phyloP scores from a whole-genome alignment of 1,140 invertebrate genomes.

The Melitaea cinxia region DNA sequence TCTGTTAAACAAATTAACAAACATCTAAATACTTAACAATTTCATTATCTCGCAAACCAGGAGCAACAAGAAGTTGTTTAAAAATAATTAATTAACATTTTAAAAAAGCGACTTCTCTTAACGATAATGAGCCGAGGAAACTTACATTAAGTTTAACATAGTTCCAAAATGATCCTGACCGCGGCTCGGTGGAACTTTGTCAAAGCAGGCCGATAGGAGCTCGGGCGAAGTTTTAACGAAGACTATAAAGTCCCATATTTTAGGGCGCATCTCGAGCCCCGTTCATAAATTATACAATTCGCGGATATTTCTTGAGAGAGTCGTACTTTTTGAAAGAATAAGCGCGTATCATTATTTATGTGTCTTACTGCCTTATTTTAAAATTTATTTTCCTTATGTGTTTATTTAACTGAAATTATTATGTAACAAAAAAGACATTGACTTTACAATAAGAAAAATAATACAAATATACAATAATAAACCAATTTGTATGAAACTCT shows the following conservation, averaged over 20 bases:
- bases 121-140: neutral
- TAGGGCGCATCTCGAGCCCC: neutral
- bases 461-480: too few relatives aligned
- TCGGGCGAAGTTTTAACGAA: constrained; percentile 6
- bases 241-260: constrained; percentile 4
- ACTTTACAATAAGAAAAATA: too few relatives aligned
- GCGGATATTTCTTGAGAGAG: too few relatives aligned
- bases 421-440: too few relatives aligned
- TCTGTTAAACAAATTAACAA: too few relatives aligned
- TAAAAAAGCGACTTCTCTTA: neutral
- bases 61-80: neutral
- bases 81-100: constrained; percentile 2
- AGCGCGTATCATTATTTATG: too few relatives aligned
- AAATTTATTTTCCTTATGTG: too few relatives aligned
- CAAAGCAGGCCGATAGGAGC: constrained; percentile 7
- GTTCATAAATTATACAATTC: neutral
- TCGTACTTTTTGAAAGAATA: too few relatives aligned
- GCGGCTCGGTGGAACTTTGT: constrained; percentile 4
- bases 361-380: too few relatives aligned
- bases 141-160: constrained; percentile 4
- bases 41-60: neutral
- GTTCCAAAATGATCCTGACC: constrained; percentile 3
- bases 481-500: too few relatives aligned
- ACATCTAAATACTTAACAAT: neutral
- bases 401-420: too few relatives aligned